phyloP scores from a whole-genome alignment of 2,113 vertebrate genomes.

The Sisor rabdophorus region DNA sequence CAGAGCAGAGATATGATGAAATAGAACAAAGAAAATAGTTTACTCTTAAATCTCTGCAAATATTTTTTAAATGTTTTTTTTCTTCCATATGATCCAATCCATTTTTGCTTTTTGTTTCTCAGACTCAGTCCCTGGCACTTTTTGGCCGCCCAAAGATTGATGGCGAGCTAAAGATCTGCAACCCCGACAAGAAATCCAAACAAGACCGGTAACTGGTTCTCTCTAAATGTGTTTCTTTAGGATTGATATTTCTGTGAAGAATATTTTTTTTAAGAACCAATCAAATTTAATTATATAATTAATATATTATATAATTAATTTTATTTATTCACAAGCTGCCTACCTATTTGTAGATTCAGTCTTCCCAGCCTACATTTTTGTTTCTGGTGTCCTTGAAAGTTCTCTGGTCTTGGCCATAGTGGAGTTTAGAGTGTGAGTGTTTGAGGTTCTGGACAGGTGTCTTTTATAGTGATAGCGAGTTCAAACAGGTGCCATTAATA shows the following conservation, averaged over 20 bases:
- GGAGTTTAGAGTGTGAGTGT: no score
- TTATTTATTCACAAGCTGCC: no score
- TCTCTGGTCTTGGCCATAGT: no score
- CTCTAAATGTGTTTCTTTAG: neutral
- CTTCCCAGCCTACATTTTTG: no score
- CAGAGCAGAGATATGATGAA: neutral
- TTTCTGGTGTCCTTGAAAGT: no score
- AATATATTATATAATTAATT: no score
- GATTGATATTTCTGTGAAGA: neutral
- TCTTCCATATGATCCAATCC: neutral
- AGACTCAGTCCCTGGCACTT: constrained; percentile 77
- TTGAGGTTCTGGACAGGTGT: no score
- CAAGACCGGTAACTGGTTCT: constrained; percentile 77
- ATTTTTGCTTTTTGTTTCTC: neutral
- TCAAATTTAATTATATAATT: no score
- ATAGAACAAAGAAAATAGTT: neutral
- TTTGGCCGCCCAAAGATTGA: constrained; percentile 90
- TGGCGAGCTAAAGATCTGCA: constrained; percentile 85
- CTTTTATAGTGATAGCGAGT: no score
- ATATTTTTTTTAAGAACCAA: neutral
- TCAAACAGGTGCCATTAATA: no score
- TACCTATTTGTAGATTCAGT: no score
- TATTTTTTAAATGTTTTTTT: neutral
- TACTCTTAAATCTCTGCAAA: constrained; percentile 5
- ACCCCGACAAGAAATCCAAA: constrained; percentile 79